A percentile compares a stretch with the other conserved stretches of the same genome.
phyloP scores from a whole-genome alignment of 2,113 vertebrate genomes.

The Ammodytes dubius region DNA sequence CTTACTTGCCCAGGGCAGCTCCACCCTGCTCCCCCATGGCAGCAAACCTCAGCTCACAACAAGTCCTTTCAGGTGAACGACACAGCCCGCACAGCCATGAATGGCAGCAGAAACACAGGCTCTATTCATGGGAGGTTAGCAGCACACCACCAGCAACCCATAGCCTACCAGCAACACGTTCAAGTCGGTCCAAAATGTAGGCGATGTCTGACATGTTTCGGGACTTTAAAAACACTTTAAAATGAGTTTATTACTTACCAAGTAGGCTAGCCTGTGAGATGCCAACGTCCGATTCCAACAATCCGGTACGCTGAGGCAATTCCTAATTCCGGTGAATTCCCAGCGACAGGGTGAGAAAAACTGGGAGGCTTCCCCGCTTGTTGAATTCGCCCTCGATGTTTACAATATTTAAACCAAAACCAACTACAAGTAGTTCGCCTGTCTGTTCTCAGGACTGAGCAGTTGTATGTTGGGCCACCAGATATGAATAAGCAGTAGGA shows the following conservation, averaged over 20 bases:
- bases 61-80: slow-evolving; percentile 46
- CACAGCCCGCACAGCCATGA: not conserved
- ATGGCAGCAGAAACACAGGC: not conserved
- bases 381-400: slow-evolving; percentile 1
- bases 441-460: not conserved
- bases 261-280: not conserved
- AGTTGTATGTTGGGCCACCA: not conserved
- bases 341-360: not conserved
- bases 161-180: not conserved
- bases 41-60: slow-evolving; percentile 28
- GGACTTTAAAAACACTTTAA: not conserved
- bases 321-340: not conserved
- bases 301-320: not conserved
- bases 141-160: not conserved
- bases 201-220: not conserved
- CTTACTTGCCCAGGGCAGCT: not conserved
- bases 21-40: not conserved
- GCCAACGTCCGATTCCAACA: not conserved
- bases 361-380: too few relatives aligned
- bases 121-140: not conserved
- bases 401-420: too few relatives aligned
- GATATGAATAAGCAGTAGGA: slow-evolving; percentile 8
- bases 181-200: fast-evolving
- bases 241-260: slow-evolving; percentile 28
- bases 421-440: not conserved